These are phyloP conservation scores for Aphidius colemani DNA, from an alignment of 2,888 invertebrate species.

Conservation along the genomic window DNA sequence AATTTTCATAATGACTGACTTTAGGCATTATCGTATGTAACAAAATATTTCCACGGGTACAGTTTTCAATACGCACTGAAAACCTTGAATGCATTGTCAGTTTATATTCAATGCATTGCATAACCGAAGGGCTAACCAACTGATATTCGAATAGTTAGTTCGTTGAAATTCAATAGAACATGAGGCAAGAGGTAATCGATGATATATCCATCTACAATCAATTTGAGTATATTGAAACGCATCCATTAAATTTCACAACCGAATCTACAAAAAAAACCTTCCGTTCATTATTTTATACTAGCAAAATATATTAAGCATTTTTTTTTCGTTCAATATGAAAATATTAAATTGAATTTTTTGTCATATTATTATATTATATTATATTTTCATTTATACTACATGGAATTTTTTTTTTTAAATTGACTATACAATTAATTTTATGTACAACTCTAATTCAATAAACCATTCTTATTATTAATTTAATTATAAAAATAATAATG, in stretches of 20 bases:
- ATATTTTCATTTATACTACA: too few relatives aligned
- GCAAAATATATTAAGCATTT: too few relatives aligned
- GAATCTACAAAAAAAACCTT: too few relatives aligned
- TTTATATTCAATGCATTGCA: constrained; percentile 15
- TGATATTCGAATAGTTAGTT: constrained; percentile 16
- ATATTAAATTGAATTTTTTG: too few relatives aligned
- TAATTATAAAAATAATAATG: too few relatives aligned
- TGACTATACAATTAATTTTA: too few relatives aligned
- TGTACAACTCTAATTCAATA: too few relatives aligned
- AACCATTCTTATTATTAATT: too few relatives aligned
- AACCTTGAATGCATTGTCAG: constrained; percentile 15
- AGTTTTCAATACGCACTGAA: constrained; percentile 12
- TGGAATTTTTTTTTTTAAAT: too few relatives aligned
- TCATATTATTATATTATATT: too few relatives aligned
- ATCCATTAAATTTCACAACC: neutral
- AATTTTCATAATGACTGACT: neutral
- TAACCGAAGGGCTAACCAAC: constrained; percentile 15
- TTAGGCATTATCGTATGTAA: neutral
- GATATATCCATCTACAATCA: constrained; percentile 9
- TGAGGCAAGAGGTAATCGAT: constrained; percentile 11
- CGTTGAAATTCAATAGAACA: constrained; percentile 6
- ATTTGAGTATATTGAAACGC: neutral
- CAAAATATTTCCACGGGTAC: constrained; percentile 11
- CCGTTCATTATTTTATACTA: too few relatives aligned
- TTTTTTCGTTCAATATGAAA: too few relatives aligned